These are phyloP conservation scores for Steinernema hermaphroditum DNA, from an alignment of 2,888 invertebrate species.

Conservation along the genomic window DNA sequence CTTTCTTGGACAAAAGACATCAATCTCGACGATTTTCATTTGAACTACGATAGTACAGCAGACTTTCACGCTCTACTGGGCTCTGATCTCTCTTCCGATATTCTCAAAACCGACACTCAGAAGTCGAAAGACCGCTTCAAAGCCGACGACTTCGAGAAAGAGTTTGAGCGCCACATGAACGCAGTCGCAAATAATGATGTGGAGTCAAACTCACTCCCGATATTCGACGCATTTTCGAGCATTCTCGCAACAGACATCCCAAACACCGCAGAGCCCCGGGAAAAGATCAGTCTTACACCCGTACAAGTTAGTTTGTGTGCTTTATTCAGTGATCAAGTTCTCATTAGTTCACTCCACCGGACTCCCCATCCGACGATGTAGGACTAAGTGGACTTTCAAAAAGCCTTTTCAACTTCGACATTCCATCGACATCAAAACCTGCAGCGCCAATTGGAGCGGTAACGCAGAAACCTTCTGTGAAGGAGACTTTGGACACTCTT, in stretches of 20 bases:
- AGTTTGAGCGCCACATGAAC: conserved; percentile 8
- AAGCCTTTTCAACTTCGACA: neutral
- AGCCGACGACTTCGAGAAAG: conserved; percentile 19
- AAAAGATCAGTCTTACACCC: neutral
- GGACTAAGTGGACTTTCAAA: conserved; percentile 16
- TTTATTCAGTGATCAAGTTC: no score
- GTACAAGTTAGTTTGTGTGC: conserved; percentile 31
- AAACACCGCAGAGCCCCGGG: neutral
- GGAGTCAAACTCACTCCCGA: neutral
- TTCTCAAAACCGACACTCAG: neutral
- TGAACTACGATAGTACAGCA: conserved; percentile 10
- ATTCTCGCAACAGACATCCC: neutral
- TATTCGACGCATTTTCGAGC: conserved; percentile 15
- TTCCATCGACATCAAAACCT: neutral
- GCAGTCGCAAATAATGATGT: conserved; percentile 3
- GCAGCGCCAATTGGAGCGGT: no score
- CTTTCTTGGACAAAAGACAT: conserved; percentile 27
- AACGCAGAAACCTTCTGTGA: neutral
- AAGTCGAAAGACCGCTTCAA: conserved; percentile 1
- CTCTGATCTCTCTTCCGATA: neutral
- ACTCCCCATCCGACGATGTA: conserved; percentile 45
- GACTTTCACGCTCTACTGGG: conserved; percentile 14
- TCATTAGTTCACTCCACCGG: conserved; percentile 59
- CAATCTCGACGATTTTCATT: conserved; percentile 16
- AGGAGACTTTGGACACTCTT: neutral